Base-by-base conservation (phyloP, 1,140 invertebrate genomes). In the Lutraria rhynchaena region DNA sequence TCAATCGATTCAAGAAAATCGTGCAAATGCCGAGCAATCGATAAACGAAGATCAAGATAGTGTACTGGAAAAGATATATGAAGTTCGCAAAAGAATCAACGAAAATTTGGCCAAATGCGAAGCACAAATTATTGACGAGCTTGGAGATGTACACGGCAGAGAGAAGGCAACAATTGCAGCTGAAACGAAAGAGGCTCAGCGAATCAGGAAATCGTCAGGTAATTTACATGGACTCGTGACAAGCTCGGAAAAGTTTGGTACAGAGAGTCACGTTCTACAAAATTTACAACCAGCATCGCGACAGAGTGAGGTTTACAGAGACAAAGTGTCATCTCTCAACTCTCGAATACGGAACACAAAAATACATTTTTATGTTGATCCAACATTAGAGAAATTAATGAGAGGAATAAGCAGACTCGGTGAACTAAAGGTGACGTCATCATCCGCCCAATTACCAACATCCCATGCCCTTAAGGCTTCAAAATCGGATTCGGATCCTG, bases 111-210 rank as follows among this genome's bases (percentile, higher is more conserved):
- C 57, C 7, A 81, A 81, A 65, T 81, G 69, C 49, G 78, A 81
- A 35, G 33, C 27, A 3, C 58, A 81, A 44, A 73, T 73, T 13
- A 81, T 81, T 5, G 29, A 22, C 1, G 58, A 81, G 37, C 33
- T 81, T 17, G 31, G 41, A 19, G 65, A 65, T 22, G 33, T 73
- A 3, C 69, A 73, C 41, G 37, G 41, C 1, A 81, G 74, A 65
- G 69, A 73, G 31, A 81, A 74, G 41, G 33, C 55, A 11, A 51
- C 31, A 1, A 63, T 81, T 37, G 58, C 49, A 15, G 1, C 41
- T 3, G 78, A 81, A 55, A 73, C 55, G 22, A 81, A 81, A 74
- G 78, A 81, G 49, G 78, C 78, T n/a, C 78, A 81, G 27, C 35
- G 78, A 5, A 73, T 74, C 24, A 53, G 46, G 55, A 81, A 73